phyloP scores from a whole-genome alignment of 2,797 vertebrate genomes.

The Nannoperca obscura region DNA sequence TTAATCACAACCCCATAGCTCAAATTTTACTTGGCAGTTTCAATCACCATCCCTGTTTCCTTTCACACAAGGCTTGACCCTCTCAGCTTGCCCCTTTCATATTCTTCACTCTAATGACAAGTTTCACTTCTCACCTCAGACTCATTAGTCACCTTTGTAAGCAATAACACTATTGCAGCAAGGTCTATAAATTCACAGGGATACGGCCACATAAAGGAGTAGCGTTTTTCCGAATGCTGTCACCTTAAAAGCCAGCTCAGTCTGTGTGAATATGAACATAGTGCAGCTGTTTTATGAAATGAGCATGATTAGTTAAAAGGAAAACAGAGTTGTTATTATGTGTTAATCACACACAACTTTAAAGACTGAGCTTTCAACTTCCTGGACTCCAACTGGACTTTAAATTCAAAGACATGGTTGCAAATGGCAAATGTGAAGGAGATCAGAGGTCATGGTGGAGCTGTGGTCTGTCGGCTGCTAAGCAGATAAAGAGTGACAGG shows the following conservation, averaged over 20 bases:
- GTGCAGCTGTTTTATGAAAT: slow-evolving; percentile 53
- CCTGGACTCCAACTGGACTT: slow-evolving; percentile 66
- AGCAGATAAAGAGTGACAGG: slow-evolving; percentile 77
- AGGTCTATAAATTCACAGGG: slow-evolving; percentile 67
- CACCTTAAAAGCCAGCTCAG: slow-evolving; percentile 38
- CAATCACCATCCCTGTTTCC: slow-evolving; percentile 67
- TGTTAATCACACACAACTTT: slow-evolving; percentile 73
- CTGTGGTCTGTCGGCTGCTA: slow-evolving; percentile 64
- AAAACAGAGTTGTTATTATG: slow-evolving; percentile 62
- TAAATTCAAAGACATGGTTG: slow-evolving; percentile 62
- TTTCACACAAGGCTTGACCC: slow-evolving; percentile 69
- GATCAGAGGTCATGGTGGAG: slow-evolving; percentile 71
- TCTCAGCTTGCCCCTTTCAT: slow-evolving; percentile 56
- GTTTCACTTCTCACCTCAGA: slow-evolving; percentile 78
- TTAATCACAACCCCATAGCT: slow-evolving; percentile 75
- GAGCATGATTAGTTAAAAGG: slow-evolving; percentile 63
- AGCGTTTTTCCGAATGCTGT: slow-evolving; percentile 44
- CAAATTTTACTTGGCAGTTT: slow-evolving; percentile 73
- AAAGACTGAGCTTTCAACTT: slow-evolving; percentile 75
- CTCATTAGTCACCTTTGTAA: slow-evolving; percentile 79
- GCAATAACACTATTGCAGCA: slow-evolving; percentile 59
- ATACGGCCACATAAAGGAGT: slow-evolving; percentile 60
- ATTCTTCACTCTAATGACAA: slow-evolving; percentile 75
- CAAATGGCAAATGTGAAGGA: slow-evolving; percentile 59
- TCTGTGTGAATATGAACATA: slow-evolving; percentile 23